Percentiles rank a stretch among this genome's conserved stretches.
Evolutionary conservation across 2,888 invertebrate species (phyloP).

Genomic region (Harpalus rufipes): DNA sequence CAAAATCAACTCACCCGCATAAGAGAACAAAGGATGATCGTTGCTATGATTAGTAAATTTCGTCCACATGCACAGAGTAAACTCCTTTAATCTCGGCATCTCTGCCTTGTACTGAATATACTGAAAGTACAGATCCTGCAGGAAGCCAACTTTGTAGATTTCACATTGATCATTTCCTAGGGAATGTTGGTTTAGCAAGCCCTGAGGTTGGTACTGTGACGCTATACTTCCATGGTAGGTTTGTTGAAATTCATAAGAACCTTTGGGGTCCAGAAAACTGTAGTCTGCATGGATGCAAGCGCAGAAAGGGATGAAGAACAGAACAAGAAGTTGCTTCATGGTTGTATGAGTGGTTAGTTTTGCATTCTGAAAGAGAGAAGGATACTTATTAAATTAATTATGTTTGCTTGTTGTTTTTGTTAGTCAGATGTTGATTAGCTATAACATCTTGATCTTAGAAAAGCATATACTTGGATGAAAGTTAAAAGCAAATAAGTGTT

Average conservation of each 20-base stretch:
- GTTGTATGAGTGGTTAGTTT: constrained; percentile 24
- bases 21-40: constrained; percentile 91
- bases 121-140: constrained; percentile 82
- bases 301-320: constrained; percentile 47
- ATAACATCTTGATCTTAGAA: background rate
- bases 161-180: constrained; percentile 77
- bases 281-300: constrained; percentile 50
- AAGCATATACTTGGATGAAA: background rate
- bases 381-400: background rate
- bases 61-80: constrained; percentile 90
- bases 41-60: constrained; percentile 90
- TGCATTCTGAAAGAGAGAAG: constrained; percentile 58
- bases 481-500: background rate
- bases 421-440: background rate
- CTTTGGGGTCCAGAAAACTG: constrained; percentile 45
- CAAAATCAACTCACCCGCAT: constrained; percentile 82
- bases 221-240: constrained; percentile 68
- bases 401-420: no score
- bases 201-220: constrained; percentile 67
- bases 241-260: constrained; percentile 48
- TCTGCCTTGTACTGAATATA: constrained; percentile 86
- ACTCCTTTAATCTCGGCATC: constrained; percentile 88
- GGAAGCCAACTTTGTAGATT: constrained; percentile 80
- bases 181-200: constrained; percentile 69
- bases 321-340: constrained; percentile 27